These are phyloP conservation scores for Willowsia nigromaculata DNA, from an alignment of 2,888 invertebrate species.

Conservation along the genomic window DNA sequence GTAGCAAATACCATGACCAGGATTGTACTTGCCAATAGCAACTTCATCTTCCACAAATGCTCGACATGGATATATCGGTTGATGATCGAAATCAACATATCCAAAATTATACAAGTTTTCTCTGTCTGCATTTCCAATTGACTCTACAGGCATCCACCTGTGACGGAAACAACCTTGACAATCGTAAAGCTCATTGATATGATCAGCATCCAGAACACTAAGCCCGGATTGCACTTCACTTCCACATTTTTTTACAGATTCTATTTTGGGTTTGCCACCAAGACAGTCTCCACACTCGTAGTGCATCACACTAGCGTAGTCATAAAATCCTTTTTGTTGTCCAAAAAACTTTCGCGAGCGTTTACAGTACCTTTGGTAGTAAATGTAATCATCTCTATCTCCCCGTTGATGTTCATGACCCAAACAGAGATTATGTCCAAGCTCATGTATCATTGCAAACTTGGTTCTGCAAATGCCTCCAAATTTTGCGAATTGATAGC, in stretches of 20 bases:
- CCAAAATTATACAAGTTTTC: neutral
- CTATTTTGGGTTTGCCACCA: neutral
- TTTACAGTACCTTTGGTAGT: neutral
- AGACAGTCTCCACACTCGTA: constrained; percentile 5
- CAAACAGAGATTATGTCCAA: constrained; percentile 54
- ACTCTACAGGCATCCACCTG: neutral
- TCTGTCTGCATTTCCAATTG: neutral
- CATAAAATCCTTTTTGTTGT: neutral
- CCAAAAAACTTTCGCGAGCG: neutral
- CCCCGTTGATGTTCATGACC: constrained; percentile 50
- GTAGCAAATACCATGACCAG: neutral
- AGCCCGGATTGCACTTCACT: neutral
- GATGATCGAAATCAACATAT: too few relatives aligned
- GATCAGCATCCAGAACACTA: constrained; percentile 30
- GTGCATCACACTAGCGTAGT: constrained; percentile 45
- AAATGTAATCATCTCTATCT: constrained; percentile 19
- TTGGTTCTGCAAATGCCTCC: neutral
- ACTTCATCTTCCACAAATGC: neutral
- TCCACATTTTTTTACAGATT: neutral
- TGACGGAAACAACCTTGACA: constrained; percentile 38
- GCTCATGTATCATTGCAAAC: constrained; percentile 42
- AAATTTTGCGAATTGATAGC: constrained; percentile 46
- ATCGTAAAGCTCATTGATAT: constrained; percentile 24
- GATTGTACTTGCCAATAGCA: neutral
- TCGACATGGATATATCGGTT: neutral